A percentile compares a stretch with the other conserved stretches of the same genome.
Conservation (phyloP, 2,888 invertebrate genomes). For the Parnassius glacialis region DNA sequence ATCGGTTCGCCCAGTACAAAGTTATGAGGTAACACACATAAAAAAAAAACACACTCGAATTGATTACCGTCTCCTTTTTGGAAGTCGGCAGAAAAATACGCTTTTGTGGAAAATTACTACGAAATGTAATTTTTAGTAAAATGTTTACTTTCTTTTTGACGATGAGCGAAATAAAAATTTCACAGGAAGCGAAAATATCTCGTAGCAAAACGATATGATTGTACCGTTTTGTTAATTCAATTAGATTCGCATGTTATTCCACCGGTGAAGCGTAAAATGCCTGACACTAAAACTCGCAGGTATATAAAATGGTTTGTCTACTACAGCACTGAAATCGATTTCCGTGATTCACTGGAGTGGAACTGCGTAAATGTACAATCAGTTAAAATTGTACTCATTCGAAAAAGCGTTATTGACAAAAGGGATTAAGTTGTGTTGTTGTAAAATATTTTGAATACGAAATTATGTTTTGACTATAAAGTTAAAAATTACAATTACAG, state of each 20-base stretch:
- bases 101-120: no score
- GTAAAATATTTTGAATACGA: background rate
- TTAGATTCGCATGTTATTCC: slow-evolving; percentile 40
- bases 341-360: slow-evolving; percentile 7
- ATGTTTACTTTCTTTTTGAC: no score
- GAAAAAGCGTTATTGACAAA: slow-evolving; percentile 3
- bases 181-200: slow-evolving; percentile 29
- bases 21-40: no score
- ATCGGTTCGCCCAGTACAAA: no score
- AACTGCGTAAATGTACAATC: slow-evolving; percentile 12
- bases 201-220: slow-evolving; percentile 44
- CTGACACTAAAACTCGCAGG: slow-evolving; percentile 4
- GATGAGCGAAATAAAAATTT: slow-evolving; percentile 16
- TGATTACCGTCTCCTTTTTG: no score
- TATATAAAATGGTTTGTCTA: slow-evolving; percentile 9
- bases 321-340: slow-evolving; percentile 12
- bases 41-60: no score
- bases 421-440: slow-evolving; percentile 2
- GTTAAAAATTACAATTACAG: no score
- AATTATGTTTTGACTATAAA: no score
- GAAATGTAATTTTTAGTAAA: no score
- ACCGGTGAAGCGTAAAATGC: slow-evolving; percentile 17
- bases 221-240: slow-evolving; percentile 53
- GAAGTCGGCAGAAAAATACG: no score
- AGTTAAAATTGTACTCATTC: slow-evolving; percentile 6